Conservation (phyloP, 2,797 vertebrate species). For the Phrynocephalus forsythii region DNA sequence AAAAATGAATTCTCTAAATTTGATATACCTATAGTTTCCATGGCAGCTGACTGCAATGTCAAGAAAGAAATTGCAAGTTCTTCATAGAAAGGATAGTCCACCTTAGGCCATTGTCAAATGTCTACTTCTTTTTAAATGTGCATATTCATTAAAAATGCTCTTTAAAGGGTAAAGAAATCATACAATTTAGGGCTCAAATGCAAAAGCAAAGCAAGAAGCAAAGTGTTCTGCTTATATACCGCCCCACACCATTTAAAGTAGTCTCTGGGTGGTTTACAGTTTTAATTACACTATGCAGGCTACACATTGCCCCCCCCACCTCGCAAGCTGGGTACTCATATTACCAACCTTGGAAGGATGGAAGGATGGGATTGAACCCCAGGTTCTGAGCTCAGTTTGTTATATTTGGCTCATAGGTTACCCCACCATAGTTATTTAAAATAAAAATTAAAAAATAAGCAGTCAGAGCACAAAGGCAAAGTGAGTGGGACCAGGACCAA, state of each 20-base stretch:
- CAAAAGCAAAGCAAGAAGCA: no score
- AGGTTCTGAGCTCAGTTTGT: background rate
- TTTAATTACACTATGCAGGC: no score
- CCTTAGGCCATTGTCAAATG: background rate
- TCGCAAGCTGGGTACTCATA: no score
- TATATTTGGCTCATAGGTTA: background rate
- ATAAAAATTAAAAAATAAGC: background rate
- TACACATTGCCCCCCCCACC: no score
- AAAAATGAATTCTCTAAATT: conserved; percentile 37
- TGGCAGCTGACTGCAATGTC: conserved; percentile 27
- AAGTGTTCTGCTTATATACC: no score
- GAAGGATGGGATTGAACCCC: no score
- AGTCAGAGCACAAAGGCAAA: no score
- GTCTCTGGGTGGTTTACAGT: no score
- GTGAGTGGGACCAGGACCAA: background rate
- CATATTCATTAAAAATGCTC: background rate
- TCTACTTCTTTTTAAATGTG: background rate
- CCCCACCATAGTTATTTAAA: background rate
- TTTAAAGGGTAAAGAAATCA: background rate
- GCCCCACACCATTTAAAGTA: no score
- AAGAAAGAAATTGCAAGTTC: background rate
- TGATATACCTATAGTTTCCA: conserved; percentile 43
- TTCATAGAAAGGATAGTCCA: conserved; percentile 30
- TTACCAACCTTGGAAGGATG: no score
- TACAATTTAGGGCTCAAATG: background rate